phyloP scores from a whole-genome alignment of 2,888 invertebrate species.

The Sceliomorpha sp. region DNA sequence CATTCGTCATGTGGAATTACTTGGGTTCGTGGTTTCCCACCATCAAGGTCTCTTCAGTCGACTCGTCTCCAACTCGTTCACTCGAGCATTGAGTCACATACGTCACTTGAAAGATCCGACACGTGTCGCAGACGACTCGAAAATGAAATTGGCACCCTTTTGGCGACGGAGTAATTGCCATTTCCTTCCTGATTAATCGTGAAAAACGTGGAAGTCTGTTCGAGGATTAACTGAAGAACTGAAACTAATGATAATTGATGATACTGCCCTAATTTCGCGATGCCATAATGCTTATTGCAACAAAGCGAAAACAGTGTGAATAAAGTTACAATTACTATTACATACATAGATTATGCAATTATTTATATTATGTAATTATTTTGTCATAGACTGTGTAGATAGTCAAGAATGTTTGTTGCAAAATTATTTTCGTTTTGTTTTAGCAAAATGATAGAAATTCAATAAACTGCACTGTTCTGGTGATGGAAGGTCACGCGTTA shows the following conservation, averaged over 20 bases:
- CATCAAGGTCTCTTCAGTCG: slow-evolving; percentile 46
- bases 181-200: slow-evolving; percentile 11
- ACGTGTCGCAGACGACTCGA: slow-evolving; percentile 6
- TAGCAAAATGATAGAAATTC: slow-evolving; percentile 7
- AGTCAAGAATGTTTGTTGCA: too few relatives aligned
- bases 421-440: too few relatives aligned
- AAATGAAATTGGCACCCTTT: slow-evolving; percentile 13
- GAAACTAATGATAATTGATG: slow-evolving; percentile 6
- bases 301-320: too few relatives aligned
- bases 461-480: slow-evolving; percentile 1
- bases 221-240: not conserved
- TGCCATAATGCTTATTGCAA: too few relatives aligned
- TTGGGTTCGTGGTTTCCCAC: slow-evolving; percentile 44
- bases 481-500: slow-evolving; percentile 1
- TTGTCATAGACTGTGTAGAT: too few relatives aligned
- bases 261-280: too few relatives aligned
- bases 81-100: slow-evolving; percentile 9
- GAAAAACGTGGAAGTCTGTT: not conserved
- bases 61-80: slow-evolving; percentile 9
- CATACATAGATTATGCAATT: too few relatives aligned
- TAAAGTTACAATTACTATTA: too few relatives aligned
- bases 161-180: slow-evolving; percentile 3
- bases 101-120: slow-evolving; percentile 9
- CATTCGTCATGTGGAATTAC: slow-evolving; percentile 28
- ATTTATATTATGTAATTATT: too few relatives aligned